phyloP scores from a whole-genome alignment of 2,113 vertebrate genomes.

The Cynocephalus volans region DNA sequence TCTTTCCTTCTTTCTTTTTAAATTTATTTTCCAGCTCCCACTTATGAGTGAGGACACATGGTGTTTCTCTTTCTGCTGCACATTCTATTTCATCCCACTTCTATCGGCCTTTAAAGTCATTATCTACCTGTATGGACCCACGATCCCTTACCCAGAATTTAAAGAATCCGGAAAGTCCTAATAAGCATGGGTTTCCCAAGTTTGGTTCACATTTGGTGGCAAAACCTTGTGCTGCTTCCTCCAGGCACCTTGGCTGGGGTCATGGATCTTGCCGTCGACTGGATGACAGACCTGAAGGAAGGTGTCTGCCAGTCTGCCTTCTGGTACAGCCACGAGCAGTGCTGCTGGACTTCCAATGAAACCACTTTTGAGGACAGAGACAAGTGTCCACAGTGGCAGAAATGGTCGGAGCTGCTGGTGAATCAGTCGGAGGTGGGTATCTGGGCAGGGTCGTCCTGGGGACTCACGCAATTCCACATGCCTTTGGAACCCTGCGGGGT shows the following conservation, averaged over 20 bases:
- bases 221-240: constrained; percentile 12
- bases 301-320: constrained; percentile 97
- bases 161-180: neutral
- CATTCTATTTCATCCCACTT: neutral
- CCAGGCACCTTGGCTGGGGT: constrained; percentile 97
- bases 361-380: constrained; percentile 98
- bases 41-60: too few relatives aligned
- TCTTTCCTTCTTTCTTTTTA: too few relatives aligned
- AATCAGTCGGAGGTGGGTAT: constrained; percentile 92
- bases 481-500: neutral
- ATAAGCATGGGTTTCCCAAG: neutral
- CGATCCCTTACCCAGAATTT: neutral
- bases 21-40: too few relatives aligned
- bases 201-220: neutral
- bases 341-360: constrained; percentile 98
- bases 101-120: neutral
- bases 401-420: too few relatives aligned
- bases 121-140: neutral
- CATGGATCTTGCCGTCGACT: constrained; percentile 98
- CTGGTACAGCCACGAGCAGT: constrained; percentile 99
- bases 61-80: too few relatives aligned
- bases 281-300: constrained; percentile 99
- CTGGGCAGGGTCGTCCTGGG: neutral
- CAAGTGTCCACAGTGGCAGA: too few relatives aligned
- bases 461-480: rapidly evolving